Percentiles rank a stretch among this genome's conserved stretches.
Conservation (phyloP, 2,797 vertebrate species). For the Protonibea diacanthus region DNA sequence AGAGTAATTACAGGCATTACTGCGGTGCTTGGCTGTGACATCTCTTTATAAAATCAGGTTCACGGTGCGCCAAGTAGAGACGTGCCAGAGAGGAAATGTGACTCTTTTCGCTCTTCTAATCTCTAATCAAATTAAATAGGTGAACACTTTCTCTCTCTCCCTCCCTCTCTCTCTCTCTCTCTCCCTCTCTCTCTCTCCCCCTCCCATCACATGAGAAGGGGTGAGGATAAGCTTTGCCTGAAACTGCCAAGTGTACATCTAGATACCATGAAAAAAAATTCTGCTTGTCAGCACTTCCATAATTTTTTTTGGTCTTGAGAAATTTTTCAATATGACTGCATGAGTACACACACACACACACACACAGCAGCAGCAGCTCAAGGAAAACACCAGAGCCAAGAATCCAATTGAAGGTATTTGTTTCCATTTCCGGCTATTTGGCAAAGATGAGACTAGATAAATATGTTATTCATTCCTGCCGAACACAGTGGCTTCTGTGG, state of each 20-base stretch:
- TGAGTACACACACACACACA: conserved; percentile 60
- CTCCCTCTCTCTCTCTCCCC: conserved; percentile 5
- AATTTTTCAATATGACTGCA: conserved; percentile 69
- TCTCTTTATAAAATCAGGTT: conserved; percentile 87
- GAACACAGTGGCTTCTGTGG: conserved; percentile 78
- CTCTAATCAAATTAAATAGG: conserved; percentile 88
- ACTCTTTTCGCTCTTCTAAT: conserved; percentile 79
- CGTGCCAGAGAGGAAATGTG: conserved; percentile 78
- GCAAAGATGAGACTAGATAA: conserved; percentile 82
- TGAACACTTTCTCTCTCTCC: conserved; percentile 67
- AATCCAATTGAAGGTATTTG: conserved; percentile 81
- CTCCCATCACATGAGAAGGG: conserved; percentile 60
- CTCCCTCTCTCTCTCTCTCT: conserved; percentile 17
- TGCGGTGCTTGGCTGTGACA: conserved; percentile 80
- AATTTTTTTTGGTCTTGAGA: conserved; percentile 65
- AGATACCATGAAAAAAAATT: conserved; percentile 66
- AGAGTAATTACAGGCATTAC: conserved; percentile 89
- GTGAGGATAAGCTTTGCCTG: conserved; percentile 65
- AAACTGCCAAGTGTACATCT: conserved; percentile 72
- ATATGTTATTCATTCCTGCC: conserved; percentile 80
- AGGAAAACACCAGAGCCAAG: conserved; percentile 70
- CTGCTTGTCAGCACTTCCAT: conserved; percentile 73
- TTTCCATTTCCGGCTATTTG: conserved; percentile 85
- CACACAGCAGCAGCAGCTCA: conserved; percentile 43
- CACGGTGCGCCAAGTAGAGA: conserved; percentile 82